Conservation (phyloP, 1,140 invertebrate genomes). For the Macrotrachela quadricornifera region DNA sequence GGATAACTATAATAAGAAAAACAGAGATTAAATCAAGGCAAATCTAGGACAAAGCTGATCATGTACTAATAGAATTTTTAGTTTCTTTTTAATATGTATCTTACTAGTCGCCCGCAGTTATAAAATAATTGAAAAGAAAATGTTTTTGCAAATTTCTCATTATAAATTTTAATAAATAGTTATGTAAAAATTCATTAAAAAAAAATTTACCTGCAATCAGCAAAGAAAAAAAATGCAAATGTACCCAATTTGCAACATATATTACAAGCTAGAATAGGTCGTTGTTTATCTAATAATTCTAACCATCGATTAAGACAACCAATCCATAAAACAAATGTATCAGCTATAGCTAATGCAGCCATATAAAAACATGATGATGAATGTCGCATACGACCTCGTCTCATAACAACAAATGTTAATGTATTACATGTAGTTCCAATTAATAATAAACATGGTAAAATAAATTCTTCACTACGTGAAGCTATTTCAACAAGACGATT, state of each 20-base stretch:
- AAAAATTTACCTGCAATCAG: too few species aligned
- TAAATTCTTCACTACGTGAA: not conserved
- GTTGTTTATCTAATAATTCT: constrained; percentile 11
- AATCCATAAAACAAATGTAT: constrained; percentile 20
- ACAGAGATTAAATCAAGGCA: too few species aligned
- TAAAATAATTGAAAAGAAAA: too few species aligned
- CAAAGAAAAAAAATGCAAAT: constrained; percentile 6
- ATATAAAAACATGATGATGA: constrained; percentile 23
- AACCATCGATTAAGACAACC: constrained; percentile 26
- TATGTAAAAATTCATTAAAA: too few species aligned
- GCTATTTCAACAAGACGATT: too few species aligned
- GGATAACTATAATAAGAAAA: too few species aligned
- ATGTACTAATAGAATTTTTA: too few species aligned
- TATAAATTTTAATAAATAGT: too few species aligned
- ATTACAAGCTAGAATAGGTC: not conserved
- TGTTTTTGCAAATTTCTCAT: too few species aligned
- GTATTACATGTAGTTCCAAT: constrained; percentile 20
- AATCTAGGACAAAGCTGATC: too few species aligned
- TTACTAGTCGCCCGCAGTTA: too few species aligned
- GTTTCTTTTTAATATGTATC: too few species aligned
- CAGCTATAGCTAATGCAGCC: constrained; percentile 20
- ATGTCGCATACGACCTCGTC: constrained; percentile 16
- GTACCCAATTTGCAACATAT: constrained; percentile 9
- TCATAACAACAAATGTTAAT: constrained; percentile 18
- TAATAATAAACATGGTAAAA: constrained; percentile 15